Percentiles rank a stretch among this genome's conserved stretches.
Conservation (phyloP, 2,797 vertebrate species). For the Gymnothorax reevesii region DNA sequence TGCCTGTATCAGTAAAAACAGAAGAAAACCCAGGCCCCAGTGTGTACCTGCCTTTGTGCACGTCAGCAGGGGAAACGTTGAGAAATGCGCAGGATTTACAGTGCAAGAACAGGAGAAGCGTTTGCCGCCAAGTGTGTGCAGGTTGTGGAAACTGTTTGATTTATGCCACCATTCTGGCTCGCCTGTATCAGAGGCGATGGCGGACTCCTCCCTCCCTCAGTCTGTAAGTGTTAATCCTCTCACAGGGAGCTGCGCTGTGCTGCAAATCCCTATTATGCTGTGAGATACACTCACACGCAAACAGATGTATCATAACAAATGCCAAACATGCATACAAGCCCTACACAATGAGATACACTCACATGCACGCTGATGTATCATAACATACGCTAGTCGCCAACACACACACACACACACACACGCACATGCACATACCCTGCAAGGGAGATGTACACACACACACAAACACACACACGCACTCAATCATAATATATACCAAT, state of each 20-base stretch:
- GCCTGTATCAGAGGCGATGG: neutral
- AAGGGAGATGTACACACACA: constrained; percentile 4
- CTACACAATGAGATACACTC: neutral
- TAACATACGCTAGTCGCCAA: neutral
- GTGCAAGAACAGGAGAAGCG: neutral
- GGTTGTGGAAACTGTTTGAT: neutral
- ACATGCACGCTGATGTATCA: neutral
- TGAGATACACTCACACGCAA: neutral
- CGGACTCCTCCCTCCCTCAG: neutral
- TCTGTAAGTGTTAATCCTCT: constrained; percentile 6
- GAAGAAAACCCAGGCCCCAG: too few relatives aligned
- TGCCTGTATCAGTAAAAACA: neutral
- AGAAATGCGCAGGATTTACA: neutral
- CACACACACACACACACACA: neutral
- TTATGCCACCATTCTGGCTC: neutral
- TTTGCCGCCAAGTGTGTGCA: neutral
- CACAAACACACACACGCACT: constrained; percentile 27
- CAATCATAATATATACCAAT: constrained; percentile 41
- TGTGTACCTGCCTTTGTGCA: neutral
- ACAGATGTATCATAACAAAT: neutral
- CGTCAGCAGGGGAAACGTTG: neutral
- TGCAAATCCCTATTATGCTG: neutral
- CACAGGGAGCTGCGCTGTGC: neutral
- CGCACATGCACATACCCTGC: neutral
- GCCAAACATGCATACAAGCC: neutral